Evolutionary conservation across 1,140 invertebrate genomes (phyloP), one percentile per base, ranked within the genome.

Genomic region (Physella acuta): DNA sequence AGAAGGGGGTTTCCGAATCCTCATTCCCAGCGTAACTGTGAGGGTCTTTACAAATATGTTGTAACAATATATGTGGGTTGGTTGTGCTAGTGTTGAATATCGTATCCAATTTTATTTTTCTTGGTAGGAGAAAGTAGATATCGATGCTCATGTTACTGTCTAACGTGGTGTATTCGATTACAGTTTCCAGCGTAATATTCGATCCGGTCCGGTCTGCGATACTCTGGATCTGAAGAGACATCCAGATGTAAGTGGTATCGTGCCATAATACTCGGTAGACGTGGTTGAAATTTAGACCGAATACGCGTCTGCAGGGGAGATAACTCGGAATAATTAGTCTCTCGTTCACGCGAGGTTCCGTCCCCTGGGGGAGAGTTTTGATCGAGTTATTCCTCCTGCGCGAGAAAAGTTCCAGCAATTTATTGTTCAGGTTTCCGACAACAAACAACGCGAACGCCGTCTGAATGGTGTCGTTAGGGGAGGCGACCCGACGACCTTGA

Each of bases 391-490:
- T 28, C n/a, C 24, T 1, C 3, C 31, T 63, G 44, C n/a, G 16
- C 3, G n/a, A 44, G 3, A 26, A 63, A 3, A 63, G 36, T 2
- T 63, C 61, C 20, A 63, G 39, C 3, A 63, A 34, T 16, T 63
- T 49, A 31, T 63, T 63, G n/a, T 63, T 63, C 1, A 63, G 2
- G 17, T 14, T 63, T 26, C 61, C 61, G 1, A 63, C 37, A 34
- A 63, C 37, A 30, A 11, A 31, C 26, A 3, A n/a, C 8, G 61
- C 61, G 36, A 63, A 63, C 26, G 39, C 37, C 5, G 28, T 26
- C 34, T 63, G 61, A 52, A 63, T 20, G 39, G 8, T 63, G 61
- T 63, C 61, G 37, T 63, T 63, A 11, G 61, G 39, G 39, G 51
- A 63, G 3, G 3, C 11, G 17, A 51, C 61, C 5, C 28, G 61